Percentiles rank a stretch among this genome's conserved stretches.
Evolutionary conservation across 2,113 vertebrate genomes (phyloP).

Genomic region (Anguilla rostrata): DNA sequence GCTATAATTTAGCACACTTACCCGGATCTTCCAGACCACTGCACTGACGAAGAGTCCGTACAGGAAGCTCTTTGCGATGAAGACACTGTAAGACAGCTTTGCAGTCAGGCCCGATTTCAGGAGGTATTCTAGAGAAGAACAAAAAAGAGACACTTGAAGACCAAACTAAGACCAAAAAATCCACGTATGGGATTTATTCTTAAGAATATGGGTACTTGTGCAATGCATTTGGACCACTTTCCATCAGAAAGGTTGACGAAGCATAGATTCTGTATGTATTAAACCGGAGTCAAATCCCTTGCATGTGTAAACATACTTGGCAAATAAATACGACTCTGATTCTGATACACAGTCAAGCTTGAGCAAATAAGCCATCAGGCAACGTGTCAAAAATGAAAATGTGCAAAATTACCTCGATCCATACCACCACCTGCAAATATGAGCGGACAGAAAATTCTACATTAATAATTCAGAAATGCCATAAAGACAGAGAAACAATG

Average conservation of each 20-base stretch:
- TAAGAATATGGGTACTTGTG: neutral
- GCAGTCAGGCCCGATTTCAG: neutral
- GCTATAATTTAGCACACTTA: neutral
- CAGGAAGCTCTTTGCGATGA: slow-evolving; percentile 37
- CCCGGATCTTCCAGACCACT: slow-evolving; percentile 29
- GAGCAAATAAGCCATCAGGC: neutral
- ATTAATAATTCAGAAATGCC: neutral
- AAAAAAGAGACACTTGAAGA: neutral
- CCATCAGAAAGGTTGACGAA: neutral
- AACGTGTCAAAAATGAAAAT: neutral
- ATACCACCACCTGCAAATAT: neutral
- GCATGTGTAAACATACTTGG: no score
- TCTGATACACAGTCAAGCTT: neutral
- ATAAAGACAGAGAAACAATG: neutral
- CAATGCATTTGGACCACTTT: no score
- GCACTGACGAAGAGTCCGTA: slow-evolving; percentile 36
- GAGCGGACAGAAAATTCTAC: neutral
- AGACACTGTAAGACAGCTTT: slow-evolving; percentile 29
- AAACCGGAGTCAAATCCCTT: no score
- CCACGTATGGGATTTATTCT: neutral
- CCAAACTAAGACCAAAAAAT: neutral
- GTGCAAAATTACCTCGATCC: neutral
- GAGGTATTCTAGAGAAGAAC: slow-evolving; percentile 40
- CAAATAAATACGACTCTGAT: neutral
- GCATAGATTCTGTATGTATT: neutral